These are phyloP conservation scores for Pristionchus mayeri DNA, from an alignment of 2,888 invertebrate genomes.

Conservation along the genomic window DNA sequence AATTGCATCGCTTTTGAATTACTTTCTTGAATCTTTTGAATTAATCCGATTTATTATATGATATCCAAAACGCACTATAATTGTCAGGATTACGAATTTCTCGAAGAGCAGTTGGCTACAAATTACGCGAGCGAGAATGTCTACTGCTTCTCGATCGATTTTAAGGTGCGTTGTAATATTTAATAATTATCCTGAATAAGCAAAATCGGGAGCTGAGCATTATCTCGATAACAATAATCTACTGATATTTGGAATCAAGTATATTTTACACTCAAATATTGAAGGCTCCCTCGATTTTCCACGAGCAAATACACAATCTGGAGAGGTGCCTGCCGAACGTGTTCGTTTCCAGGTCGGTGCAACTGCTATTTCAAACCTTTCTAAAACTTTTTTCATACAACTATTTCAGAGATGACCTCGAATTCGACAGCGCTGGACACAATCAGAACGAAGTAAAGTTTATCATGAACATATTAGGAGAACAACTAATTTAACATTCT, in stretches of 20 bases:
- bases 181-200: no score
- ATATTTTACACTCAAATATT: neutral
- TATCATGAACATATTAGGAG: no score
- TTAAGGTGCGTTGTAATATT: neutral
- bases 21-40: neutral
- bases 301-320: neutral
- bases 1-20: no score
- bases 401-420: neutral
- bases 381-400: neutral
- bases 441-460: neutral
- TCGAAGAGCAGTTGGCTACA: conserved; percentile 17
- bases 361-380: no score
- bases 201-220: no score
- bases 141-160: conserved; percentile 26
- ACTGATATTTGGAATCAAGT: neutral
- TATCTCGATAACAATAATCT: no score
- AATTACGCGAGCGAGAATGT: conserved; percentile 28
- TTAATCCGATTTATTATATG: no score
- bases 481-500: neutral
- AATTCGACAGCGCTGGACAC: neutral
- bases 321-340: neutral
- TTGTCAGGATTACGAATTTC: conserved; percentile 20
- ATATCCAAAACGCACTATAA: no score
- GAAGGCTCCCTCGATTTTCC: neutral
- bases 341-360: neutral